phyloP scores from a whole-genome alignment of 1,140 invertebrate species.

The Pararge aegeria region DNA sequence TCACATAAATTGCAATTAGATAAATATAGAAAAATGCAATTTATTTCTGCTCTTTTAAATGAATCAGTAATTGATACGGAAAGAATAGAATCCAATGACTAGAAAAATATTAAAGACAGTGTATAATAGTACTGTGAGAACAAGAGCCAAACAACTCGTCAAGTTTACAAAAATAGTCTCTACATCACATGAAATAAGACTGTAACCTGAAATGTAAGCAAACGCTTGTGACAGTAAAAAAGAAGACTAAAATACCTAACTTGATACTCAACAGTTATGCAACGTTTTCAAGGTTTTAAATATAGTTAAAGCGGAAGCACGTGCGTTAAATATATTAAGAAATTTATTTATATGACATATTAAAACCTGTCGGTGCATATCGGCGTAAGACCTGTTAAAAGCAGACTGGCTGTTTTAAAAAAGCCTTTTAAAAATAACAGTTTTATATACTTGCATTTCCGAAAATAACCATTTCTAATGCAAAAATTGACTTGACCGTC shows the following conservation, averaged over 20 bases:
- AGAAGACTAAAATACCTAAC: neutral
- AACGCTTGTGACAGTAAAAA: neutral
- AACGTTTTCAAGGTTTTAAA: neutral
- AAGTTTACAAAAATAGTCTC: neutral
- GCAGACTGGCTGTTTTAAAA: too few species aligned
- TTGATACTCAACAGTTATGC: neutral
- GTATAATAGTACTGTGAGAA: neutral
- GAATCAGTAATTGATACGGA: constrained; percentile 1
- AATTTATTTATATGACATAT: neutral
- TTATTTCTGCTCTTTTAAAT: neutral
- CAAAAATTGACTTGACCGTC: constrained; percentile 17
- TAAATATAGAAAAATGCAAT: neutral
- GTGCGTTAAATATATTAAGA: neutral
- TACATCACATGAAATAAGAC: neutral
- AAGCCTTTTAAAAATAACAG: too few species aligned
- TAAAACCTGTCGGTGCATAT: too few species aligned
- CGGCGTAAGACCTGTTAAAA: neutral
- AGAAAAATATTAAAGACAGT: neutral
- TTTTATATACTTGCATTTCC: neutral
- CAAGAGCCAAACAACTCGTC: neutral
- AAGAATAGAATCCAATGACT: neutral
- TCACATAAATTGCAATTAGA: neutral
- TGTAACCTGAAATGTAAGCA: neutral
- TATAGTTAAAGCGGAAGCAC: neutral
- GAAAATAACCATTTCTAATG: neutral